Base-by-base conservation (phyloP, 2,888 invertebrate species). In the Phytoseiulus persimilis region DNA sequence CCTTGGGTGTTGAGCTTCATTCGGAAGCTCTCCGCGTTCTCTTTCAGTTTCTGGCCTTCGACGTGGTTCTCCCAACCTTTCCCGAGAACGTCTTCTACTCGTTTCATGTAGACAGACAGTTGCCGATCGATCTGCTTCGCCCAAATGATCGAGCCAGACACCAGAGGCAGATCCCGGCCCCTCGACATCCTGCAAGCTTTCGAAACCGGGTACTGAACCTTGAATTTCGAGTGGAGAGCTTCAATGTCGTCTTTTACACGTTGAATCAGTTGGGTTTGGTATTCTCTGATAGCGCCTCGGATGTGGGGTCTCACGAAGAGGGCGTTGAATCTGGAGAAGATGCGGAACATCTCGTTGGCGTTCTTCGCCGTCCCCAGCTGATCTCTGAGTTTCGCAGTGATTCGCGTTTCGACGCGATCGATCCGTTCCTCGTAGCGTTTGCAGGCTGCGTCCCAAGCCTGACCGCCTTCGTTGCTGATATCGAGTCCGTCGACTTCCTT, bases 31-130 rank as follows among this genome's bases (percentile, higher is more conserved):
- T 99, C 99, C 3, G 99, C 98, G 92, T 99, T 98, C 3, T 96
- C 97, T 93, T 99, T 99, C 90, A 98, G 94, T 92, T 98, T 97
- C 92, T 98, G 98, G 23, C 99, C 99, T 93, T 99, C 99, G 89
- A 99, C 97, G 93, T 99, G 99, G 91, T 97, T 97, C 93, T 99
- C 99, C 99, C 99, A 99, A 83, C 98, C 98, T 93, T 98, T 98
- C 89, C 97, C 98, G 89, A 99, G 94, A 32, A 99, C 99, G 94
- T 99, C 99, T 93, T 99, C 99, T 0, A 99, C 99, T 91, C 99
- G 95, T 92, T 97, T 95, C 93, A 99, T 94, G 93, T 98, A 99
- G 91, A 97, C 97, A 28, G 97, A 97, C 90, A 99, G 94, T 93
- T 99, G 99, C 91, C 98, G 95, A 93, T 99, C 99, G 92, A 99